A percentile compares a stretch with the other conserved stretches of the same genome.
Evolutionary conservation across 35 echinoderm and acorn worm species (phyloP).

Genomic region (Holothuria glaberrima): DNA sequence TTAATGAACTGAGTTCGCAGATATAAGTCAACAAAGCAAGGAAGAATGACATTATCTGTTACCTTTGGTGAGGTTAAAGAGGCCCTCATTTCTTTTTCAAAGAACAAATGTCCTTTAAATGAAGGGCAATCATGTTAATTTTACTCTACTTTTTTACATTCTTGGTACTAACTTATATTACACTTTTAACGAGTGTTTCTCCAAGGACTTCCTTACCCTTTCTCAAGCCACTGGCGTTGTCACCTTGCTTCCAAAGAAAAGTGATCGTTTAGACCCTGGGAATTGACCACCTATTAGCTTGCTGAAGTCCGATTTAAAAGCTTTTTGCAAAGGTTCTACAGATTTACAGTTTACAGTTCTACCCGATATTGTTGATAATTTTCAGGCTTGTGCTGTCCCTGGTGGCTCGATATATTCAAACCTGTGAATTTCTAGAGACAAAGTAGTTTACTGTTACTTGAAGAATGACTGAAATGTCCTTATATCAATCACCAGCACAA

Average conservation of each 20-base stretch:
- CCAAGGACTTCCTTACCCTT: neutral
- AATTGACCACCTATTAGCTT: too few relatives aligned
- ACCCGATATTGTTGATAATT: neutral
- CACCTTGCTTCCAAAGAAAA: too few relatives aligned
- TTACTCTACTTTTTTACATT: too few relatives aligned
- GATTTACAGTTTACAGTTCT: neutral
- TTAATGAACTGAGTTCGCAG: too few relatives aligned
- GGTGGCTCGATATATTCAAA: constrained; percentile 31
- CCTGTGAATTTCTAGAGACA: constrained; percentile 19
- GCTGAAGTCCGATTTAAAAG: too few relatives aligned
- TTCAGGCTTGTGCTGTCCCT: constrained; percentile 42
- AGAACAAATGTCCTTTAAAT: too few relatives aligned
- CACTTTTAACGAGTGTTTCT: neutral
- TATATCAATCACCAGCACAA: constrained; percentile 45
- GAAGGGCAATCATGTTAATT: too few relatives aligned
- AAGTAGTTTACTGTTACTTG: neutral
- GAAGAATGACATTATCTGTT: too few relatives aligned
- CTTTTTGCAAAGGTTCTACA: constrained; percentile 29
- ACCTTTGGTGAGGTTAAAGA: too few relatives aligned
- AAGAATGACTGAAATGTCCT: neutral
- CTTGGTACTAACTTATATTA: neutral
- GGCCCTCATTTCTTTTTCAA: too few relatives aligned
- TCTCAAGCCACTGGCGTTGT: neutral
- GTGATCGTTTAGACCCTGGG: neutral
- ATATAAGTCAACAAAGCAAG: too few relatives aligned